Conservation (phyloP, 37 sponge, comb jelly and placozoan species). For the Diacarnus erythraeanus region DNA sequence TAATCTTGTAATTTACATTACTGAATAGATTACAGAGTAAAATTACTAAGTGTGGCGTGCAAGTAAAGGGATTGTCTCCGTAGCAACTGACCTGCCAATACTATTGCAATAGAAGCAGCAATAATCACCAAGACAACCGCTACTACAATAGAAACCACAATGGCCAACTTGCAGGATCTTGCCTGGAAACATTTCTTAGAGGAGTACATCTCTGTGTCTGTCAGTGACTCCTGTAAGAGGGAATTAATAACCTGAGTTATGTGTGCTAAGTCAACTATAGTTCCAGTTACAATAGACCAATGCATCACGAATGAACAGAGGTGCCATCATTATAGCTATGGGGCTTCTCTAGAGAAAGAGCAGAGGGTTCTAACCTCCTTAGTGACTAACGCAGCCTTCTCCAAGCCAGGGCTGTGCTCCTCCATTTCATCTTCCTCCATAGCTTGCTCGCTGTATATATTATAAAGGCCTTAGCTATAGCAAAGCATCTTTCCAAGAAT, state of each 20-base stretch:
- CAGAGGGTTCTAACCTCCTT: not conserved
- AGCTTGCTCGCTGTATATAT: no score
- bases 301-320: no score
- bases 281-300: no score
- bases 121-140: not conserved
- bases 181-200: not conserved
- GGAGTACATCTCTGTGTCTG: slow-evolving; percentile 24
- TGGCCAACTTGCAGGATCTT: slow-evolving; percentile 17
- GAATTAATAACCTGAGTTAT: no score
- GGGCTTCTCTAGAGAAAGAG: no score
- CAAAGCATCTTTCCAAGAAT: not conserved
- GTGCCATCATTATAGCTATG: no score
- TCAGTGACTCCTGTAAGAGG: not conserved
- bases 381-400: not conserved
- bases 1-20: no score
- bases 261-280: no score
- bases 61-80: no score
- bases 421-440: not conserved
- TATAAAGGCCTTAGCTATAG: not conserved
- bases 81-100: not conserved
- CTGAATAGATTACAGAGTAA: no score
- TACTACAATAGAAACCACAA: slow-evolving; percentile 3
- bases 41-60: no score
- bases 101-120: not conserved
- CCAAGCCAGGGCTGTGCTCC: not conserved